A percentile compares a stretch with the other conserved stretches of the same genome.
Evolutionary conservation across 2,797 vertebrate genomes (phyloP).

Genomic region (Parauchenoglanis punctatus): DNA sequence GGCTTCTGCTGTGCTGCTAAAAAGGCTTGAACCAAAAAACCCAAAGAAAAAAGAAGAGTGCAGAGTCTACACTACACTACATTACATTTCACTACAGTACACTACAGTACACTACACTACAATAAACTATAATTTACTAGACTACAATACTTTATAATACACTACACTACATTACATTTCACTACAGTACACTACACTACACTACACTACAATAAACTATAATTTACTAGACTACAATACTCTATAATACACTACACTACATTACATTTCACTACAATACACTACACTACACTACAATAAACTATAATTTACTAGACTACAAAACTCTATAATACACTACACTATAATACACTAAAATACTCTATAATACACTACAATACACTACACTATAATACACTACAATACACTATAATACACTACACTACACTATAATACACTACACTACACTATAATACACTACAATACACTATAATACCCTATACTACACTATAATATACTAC

Average conservation of each 20-base stretch:
- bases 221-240: background rate
- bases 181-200: background rate
- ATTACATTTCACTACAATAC: background rate
- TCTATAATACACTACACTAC: background rate
- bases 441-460: background rate
- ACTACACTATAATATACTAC: background rate
- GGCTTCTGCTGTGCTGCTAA: slow-evolving; percentile 9
- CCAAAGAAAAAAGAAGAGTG: background rate
- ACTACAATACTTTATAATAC: background rate
- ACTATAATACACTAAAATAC: background rate
- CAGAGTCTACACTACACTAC: background rate
- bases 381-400: background rate
- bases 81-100: background rate
- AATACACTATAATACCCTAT: background rate
- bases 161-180: background rate
- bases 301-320: background rate
- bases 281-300: background rate
- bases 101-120: background rate
- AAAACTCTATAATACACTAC: background rate
- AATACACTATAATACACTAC: background rate
- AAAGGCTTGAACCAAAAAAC: background rate
- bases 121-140: no score
- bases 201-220: background rate
- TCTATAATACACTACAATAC: background rate
- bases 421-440: background rate